Percentiles rank a stretch among this genome's conserved stretches.
These are phyloP conservation scores for Sporophila hypoxantha DNA, from an alignment of 2,113 vertebrate genomes.

Conservation along the genomic window DNA sequence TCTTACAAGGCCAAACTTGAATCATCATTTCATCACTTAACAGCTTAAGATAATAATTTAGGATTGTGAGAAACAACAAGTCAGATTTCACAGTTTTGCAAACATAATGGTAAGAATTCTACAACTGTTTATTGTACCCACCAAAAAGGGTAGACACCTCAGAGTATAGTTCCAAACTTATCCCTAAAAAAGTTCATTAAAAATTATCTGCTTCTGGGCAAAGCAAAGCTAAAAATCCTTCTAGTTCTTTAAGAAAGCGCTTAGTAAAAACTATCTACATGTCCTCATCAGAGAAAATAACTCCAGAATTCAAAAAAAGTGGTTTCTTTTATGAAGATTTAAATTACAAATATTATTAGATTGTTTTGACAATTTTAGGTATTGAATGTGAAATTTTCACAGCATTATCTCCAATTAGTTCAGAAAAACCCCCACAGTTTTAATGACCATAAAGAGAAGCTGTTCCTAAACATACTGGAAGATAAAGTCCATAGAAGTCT, in stretches of 20 bases:
- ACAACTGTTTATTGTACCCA: not conserved
- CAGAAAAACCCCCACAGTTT: not conserved
- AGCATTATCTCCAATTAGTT: not conserved
- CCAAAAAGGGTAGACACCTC: not conserved
- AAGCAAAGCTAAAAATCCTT: not conserved
- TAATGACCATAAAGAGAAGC: not conserved
- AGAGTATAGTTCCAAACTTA: not conserved
- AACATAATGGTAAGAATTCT: not conserved
- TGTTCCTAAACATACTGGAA: not conserved
- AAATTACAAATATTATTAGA: not conserved
- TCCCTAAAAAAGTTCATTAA: not conserved
- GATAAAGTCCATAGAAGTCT: not conserved
- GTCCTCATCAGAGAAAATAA: not conserved
- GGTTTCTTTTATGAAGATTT: not conserved
- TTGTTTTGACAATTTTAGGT: not conserved
- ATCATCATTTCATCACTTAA: not conserved
- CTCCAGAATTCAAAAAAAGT: not conserved
- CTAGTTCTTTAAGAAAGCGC: not conserved
- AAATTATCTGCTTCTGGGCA: not conserved
- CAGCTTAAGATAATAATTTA: not conserved
- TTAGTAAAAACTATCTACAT: not conserved
- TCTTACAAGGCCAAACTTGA: not conserved
- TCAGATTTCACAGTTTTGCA: not conserved
- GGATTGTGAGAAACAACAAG: not conserved
- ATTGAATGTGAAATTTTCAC: not conserved